A percentile compares a stretch with the other conserved stretches of the same genome.
These are phyloP conservation scores for Ochlodes sylvanus DNA, from an alignment of 2,888 invertebrate genomes.

Conservation along the genomic window DNA sequence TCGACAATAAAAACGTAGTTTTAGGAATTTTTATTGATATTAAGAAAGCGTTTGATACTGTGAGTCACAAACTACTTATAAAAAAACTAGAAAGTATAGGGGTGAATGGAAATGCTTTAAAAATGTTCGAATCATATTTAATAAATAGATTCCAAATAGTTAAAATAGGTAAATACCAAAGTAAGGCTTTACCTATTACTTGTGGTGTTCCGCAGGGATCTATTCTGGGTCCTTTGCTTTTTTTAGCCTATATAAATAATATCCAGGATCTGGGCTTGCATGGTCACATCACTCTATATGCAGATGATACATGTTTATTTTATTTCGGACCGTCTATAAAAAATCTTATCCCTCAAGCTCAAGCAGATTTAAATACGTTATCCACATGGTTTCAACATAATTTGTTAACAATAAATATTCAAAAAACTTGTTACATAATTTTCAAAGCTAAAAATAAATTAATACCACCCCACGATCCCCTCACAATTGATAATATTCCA, in stretches of 20 bases:
- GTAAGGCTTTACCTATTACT: slow-evolving; percentile 20
- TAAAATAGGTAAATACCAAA: slow-evolving; percentile 27
- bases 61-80: slow-evolving; percentile 23
- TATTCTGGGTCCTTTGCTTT: slow-evolving; percentile 38
- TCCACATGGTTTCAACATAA: slow-evolving; percentile 32
- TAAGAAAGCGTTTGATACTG: slow-evolving; percentile 36
- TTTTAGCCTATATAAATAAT: slow-evolving; percentile 16
- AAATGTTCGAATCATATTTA: slow-evolving; percentile 28
- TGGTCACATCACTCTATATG: slow-evolving; percentile 29
- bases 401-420: slow-evolving; percentile 33
- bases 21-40: slow-evolving; percentile 38
- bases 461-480: slow-evolving; percentile 5
- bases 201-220: slow-evolving; percentile 41
- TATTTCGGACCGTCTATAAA: slow-evolving; percentile 26
- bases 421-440: slow-evolving; percentile 34
- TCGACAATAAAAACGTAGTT: slow-evolving; percentile 22
- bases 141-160: slow-evolving; percentile 34
- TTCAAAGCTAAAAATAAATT: slow-evolving; percentile 37
- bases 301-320: slow-evolving; percentile 33
- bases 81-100: neutral
- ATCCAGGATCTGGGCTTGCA: slow-evolving; percentile 16
- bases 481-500: slow-evolving; percentile 3
- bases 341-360: slow-evolving; percentile 20
- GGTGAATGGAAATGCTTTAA: slow-evolving; percentile 1
- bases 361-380: slow-evolving; percentile 34